phyloP scores from a whole-genome alignment of 2,113 vertebrate species.

The Anas platyrhynchos region DNA sequence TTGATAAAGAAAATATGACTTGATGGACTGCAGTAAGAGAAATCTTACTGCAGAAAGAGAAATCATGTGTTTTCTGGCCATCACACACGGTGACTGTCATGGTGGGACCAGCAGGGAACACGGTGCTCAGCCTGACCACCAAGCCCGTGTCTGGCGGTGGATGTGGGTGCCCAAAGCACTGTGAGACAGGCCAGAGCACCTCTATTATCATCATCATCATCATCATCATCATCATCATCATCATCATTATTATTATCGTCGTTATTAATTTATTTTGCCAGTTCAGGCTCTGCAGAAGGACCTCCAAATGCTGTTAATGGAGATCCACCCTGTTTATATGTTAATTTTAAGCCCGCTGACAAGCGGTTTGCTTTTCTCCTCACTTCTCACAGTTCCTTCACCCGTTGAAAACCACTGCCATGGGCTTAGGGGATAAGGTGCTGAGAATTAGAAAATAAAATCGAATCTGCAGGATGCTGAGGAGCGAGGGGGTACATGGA shows the following conservation, averaged over 20 bases:
- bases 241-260: neutral
- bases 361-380: conserved; percentile 51
- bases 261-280: no score
- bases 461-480: conserved; percentile 41
- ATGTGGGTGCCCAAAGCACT: no score
- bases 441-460: conserved; percentile 41
- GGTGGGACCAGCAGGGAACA: accelerated
- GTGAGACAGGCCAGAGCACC: neutral
- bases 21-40: neutral
- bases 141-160: accelerated
- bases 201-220: neutral
- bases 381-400: neutral
- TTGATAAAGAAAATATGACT: neutral
- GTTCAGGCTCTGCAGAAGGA: conserved; percentile 31
- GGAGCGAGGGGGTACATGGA: neutral
- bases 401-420: neutral
- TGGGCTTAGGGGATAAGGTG: conserved; percentile 61
- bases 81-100: neutral
- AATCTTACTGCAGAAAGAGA: neutral
- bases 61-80: neutral
- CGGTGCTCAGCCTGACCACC: neutral
- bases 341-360: conserved; percentile 57
- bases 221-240: neutral
- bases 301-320: conserved; percentile 28
- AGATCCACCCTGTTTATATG: conserved; percentile 2